Conservation (phyloP, 2,888 invertebrate genomes). For the Saturnia japonica region DNA sequence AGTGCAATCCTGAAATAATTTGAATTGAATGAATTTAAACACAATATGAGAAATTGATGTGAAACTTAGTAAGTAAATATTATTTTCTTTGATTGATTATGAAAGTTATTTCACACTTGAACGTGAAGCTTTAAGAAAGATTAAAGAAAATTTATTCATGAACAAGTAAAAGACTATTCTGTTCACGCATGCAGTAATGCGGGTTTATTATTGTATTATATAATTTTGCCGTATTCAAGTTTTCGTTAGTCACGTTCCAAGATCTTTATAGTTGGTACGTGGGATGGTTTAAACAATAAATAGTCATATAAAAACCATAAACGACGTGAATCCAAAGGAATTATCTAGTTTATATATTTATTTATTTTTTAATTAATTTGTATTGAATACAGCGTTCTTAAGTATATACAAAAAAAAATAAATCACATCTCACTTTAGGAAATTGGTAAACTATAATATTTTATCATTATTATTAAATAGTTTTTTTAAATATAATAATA, state of each 20-base stretch:
- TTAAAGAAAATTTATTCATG: not conserved
- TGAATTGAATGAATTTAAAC: too few relatives aligned
- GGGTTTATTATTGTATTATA: not conserved
- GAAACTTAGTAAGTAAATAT: not conserved
- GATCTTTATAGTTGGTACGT: conserved; percentile 1
- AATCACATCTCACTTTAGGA: too few relatives aligned
- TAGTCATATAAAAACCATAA: not conserved
- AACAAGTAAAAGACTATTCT: not conserved
- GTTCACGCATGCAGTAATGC: not conserved
- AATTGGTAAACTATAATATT: too few relatives aligned
- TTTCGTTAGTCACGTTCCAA: not conserved
- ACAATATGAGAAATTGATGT: too few relatives aligned
- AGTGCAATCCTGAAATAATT: too few relatives aligned
- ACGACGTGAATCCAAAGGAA: not conserved
- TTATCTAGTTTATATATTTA: too few relatives aligned
- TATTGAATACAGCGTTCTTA: too few relatives aligned
- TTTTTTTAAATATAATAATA: too few relatives aligned
- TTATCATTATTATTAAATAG: too few relatives aligned
- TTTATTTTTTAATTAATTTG: too few relatives aligned
- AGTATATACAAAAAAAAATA: too few relatives aligned
- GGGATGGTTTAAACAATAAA: not conserved
- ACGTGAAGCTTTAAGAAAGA: not conserved
- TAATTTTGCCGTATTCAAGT: not conserved
- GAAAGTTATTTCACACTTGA: not conserved
- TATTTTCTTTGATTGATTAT: not conserved